phyloP scores from a whole-genome alignment of 2,113 vertebrate genomes.

The Peromyscus polionotus region DNA sequence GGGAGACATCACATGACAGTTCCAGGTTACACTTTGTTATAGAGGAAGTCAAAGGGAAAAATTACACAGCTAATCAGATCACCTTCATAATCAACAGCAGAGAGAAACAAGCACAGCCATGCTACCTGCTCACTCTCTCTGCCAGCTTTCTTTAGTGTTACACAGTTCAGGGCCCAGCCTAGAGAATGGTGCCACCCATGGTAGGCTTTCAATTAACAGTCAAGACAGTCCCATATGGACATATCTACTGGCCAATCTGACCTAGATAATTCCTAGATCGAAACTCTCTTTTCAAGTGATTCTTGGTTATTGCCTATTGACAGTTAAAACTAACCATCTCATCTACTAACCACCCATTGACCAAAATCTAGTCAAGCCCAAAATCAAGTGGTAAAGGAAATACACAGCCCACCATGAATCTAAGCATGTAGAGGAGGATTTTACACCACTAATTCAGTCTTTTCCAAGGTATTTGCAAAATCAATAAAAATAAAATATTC shows the following conservation, averaged over 20 bases:
- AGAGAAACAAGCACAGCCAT: not conserved
- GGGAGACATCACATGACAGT: rapidly evolving
- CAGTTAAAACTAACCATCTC: not conserved
- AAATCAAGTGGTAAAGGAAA: not conserved
- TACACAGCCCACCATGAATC: not conserved
- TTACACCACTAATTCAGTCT: not conserved
- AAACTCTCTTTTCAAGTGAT: not conserved
- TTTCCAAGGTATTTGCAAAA: not conserved
- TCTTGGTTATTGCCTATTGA: not conserved
- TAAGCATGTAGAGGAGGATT: rapidly evolving
- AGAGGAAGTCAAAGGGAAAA: not conserved
- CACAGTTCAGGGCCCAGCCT: not conserved
- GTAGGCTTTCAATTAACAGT: not conserved
- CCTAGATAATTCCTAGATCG: not conserved
- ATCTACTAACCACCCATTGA: not conserved
- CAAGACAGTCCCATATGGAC: not conserved
- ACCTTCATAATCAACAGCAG: too few species aligned
- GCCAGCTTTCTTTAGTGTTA: not conserved
- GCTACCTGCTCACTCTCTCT: not conserved
- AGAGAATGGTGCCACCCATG: not conserved
- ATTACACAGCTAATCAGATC: not conserved
- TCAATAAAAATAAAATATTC: not conserved
- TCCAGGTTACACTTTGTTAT: not conserved
- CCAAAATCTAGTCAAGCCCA: not conserved
- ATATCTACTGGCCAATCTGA: not conserved